Percentiles rank a stretch among this genome's conserved stretches.
Conservation (phyloP, 1,140 invertebrate genomes). For the Eubasilissa regina region DNA sequence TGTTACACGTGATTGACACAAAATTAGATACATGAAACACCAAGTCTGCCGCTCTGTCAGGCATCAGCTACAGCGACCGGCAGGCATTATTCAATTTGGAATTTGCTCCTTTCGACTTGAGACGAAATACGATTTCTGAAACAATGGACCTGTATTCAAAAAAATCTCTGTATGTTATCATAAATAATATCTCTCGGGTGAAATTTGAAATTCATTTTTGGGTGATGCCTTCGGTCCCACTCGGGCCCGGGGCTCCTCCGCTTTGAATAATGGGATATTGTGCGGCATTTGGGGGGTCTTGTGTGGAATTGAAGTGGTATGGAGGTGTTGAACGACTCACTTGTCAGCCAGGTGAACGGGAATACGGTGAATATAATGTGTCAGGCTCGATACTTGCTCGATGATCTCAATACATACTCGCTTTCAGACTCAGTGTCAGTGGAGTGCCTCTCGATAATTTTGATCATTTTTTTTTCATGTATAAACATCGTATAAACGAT, state of each 20-base stretch:
- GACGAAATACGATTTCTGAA: not conserved
- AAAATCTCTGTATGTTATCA: not conserved
- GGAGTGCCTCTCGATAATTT: too few species aligned
- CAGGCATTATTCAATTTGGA: not conserved
- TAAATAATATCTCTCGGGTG: not conserved
- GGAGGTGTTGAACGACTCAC: not conserved
- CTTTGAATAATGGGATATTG: slow-evolving; percentile 18
- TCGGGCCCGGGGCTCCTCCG: slow-evolving; percentile 6
- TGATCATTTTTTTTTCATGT: too few species aligned
- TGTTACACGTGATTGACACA: not conserved
- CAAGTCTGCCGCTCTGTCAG: not conserved
- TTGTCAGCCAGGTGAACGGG: too few species aligned
- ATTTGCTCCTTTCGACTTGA: slow-evolving; percentile 4
- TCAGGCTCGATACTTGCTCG: too few species aligned
- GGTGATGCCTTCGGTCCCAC: not conserved
- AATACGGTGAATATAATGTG: too few species aligned
- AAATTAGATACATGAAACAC: slow-evolving; percentile 6
- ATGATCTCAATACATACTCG: too few species aligned
- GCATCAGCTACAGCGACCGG: not conserved
- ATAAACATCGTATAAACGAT: too few species aligned
- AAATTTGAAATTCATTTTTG: slow-evolving; percentile 22
- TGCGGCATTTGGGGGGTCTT: not conserved
- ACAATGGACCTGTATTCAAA: slow-evolving; percentile 17
- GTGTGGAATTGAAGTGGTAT: not conserved
- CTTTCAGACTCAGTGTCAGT: too few species aligned